A percentile compares a stretch with the other conserved stretches of the same genome.
phyloP scores from a whole-genome alignment of 2,888 invertebrate genomes.

The Lepidocyrtoides sp. region DNA sequence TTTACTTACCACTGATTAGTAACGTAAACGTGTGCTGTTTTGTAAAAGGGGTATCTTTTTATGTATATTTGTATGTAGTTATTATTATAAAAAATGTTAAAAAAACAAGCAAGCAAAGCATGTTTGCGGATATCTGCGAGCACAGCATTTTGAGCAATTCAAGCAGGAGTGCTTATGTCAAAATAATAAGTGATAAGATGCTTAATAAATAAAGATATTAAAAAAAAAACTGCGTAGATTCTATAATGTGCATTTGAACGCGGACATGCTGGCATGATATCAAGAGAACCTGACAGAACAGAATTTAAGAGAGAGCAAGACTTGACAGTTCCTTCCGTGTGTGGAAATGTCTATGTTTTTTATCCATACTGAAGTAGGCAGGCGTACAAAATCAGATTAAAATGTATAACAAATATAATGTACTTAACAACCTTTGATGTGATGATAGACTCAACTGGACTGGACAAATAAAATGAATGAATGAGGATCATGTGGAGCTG shows the following conservation, averaged over 20 bases:
- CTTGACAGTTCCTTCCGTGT: conserved; percentile 46
- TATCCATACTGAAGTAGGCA: neutral
- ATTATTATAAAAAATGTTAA: neutral
- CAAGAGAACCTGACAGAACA: neutral
- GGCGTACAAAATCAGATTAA: conserved; percentile 44
- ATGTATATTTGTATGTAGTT: neutral
- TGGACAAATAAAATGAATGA: neutral
- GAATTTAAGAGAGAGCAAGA: neutral
- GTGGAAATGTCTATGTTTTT: neutral
- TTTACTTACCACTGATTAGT: neutral
- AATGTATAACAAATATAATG: neutral
- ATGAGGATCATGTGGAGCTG: neutral
- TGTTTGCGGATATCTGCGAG: neutral
- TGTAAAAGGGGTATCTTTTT: neutral
- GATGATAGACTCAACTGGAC: neutral
- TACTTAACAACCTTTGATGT: neutral
- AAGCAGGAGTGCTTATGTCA: neutral
- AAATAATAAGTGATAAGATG: conserved; percentile 15
- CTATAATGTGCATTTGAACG: neutral
- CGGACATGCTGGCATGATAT: neutral
- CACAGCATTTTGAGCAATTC: neutral
- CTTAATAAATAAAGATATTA: conserved; percentile 22
- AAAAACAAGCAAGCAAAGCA: neutral
- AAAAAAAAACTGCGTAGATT: conserved; percentile 35
- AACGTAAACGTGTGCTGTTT: neutral